Evolutionary conservation across 2,888 invertebrate genomes (phyloP), one percentile per base, ranked within the genome.

Genomic region (Dioctria rufipes): DNA sequence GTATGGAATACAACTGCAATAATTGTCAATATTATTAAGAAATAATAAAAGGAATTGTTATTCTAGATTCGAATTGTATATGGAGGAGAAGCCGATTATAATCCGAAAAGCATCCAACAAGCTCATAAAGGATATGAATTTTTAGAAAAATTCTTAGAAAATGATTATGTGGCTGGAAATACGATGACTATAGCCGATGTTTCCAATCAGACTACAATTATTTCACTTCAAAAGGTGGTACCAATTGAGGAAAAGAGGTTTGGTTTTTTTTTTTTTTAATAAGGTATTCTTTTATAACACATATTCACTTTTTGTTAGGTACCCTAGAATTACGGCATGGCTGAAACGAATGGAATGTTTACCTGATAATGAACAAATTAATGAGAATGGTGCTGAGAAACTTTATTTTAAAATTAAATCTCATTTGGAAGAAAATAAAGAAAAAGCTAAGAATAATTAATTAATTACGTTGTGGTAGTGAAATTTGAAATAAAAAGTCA

Each of bases 171-270:
- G 8, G 86, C 85, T 3, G 87, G 86, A 49, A 83, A 86, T 51
- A 83, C 85, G 60, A 82, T 88, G 81, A 88, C 87, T 4, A 85
- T 88, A 39, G 92, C 92, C 1, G 92, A 92, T 85, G 85, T 91
- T 63, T 88, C 88, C 11, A 87, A 91, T 71, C 86, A 90, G 54
- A 88, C 90, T 2, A 87, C 89, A 0, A 82, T 89, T 3, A 86
- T 89, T 2, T 87, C 88, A 5, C 83, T 89, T 37, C 85, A 88
- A 80, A 84, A 88, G 75, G 80, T 89, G 9, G 85, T 89, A 40
- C 87, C 88, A 1, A 86, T 89, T 67, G 87, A 88, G 58, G 80
- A 80, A 6, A 83, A 73, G 37, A 80, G 40, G 46, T 78, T 65
- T 25, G 39, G 40, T 61, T 63, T 3, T 43, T 39, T 60, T 65